phyloP scores from a whole-genome alignment of 2,888 invertebrate species.

The Apeira syringaria region DNA sequence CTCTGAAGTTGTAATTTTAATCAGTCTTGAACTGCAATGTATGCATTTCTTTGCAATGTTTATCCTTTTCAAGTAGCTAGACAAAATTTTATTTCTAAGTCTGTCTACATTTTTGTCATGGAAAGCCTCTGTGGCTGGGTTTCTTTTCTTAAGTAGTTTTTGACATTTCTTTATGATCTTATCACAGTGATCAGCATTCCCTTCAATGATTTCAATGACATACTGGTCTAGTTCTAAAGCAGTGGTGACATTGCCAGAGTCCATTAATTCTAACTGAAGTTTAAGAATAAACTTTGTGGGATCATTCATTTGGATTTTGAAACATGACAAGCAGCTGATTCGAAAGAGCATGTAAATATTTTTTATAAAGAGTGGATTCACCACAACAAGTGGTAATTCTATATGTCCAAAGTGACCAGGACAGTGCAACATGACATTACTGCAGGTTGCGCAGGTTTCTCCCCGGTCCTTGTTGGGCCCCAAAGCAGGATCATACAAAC shows the following conservation, averaged over 20 bases:
- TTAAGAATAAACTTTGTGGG: constrained; percentile 82
- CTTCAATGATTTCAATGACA: constrained; percentile 57
- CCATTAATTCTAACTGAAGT: constrained; percentile 88
- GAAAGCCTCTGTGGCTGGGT: constrained; percentile 56
- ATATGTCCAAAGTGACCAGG: constrained; percentile 98
- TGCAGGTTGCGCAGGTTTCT: constrained; percentile 93
- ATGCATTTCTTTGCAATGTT: constrained; percentile 76
- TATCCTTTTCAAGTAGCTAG: constrained; percentile 69
- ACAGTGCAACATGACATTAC: constrained; percentile 86
- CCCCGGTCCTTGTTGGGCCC: constrained; percentile 86
- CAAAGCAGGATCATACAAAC: constrained; percentile 94
- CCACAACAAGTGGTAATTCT: constrained; percentile 92
- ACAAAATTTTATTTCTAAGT: constrained; percentile 69
- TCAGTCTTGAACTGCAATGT: constrained; percentile 76
- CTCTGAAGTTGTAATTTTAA: constrained; percentile 83
- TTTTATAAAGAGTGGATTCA: constrained; percentile 95
- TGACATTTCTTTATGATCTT: constrained; percentile 69
- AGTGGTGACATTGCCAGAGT: constrained; percentile 88
- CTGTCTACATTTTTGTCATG: constrained; percentile 77
- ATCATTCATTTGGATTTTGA: constrained; percentile 84
- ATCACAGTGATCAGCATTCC: constrained; percentile 64
- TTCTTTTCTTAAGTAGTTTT: constrained; percentile 56
- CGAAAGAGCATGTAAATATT: constrained; percentile 87
- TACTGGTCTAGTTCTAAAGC: constrained; percentile 86
- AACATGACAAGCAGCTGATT: constrained; percentile 88